Conservation (phyloP, 35 echinoderm and acorn worm genomes). For the Ophioderma brevispina region DNA sequence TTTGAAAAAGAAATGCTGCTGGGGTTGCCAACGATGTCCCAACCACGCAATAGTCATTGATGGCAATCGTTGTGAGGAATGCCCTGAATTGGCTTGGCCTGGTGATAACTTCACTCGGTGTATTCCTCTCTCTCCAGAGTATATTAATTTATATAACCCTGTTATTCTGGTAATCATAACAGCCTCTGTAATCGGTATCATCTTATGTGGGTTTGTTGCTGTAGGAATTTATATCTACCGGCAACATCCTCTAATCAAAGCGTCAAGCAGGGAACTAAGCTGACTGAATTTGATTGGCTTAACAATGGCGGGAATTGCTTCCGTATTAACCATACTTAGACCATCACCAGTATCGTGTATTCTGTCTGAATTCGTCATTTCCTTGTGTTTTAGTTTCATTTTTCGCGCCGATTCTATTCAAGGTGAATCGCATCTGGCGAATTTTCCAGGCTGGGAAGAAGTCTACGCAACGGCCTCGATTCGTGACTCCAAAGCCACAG, state of each 20-base stretch:
- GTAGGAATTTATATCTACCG: not conserved
- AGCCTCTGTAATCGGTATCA: not conserved
- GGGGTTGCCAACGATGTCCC: constrained; percentile 11
- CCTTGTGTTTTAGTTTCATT: too few relatives aligned
- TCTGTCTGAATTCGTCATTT: not conserved
- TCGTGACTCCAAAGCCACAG: not conserved
- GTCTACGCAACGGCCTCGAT: not conserved
- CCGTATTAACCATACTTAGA: not conserved
- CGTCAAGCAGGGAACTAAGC: constrained; percentile 41
- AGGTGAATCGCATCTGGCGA: not conserved
- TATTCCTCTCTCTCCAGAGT: not conserved
- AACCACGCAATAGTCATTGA: constrained; percentile 4
- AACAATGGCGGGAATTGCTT: not conserved
- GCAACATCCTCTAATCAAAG: constrained; percentile 29
- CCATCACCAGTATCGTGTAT: not conserved
- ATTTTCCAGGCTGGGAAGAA: not conserved
- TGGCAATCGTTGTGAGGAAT: not conserved
- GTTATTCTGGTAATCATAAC: not conserved
- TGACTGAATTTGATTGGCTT: constrained; percentile 29
- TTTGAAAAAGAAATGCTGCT: constrained; percentile 24
- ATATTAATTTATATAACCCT: not conserved
- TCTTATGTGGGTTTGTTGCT: not conserved
- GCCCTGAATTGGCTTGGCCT: not conserved
- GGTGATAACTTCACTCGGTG: not conserved
- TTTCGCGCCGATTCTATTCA: not conserved